These are phyloP conservation scores for Mola mola DNA, from an alignment of 2,113 vertebrate species.

Conservation along the genomic window DNA sequence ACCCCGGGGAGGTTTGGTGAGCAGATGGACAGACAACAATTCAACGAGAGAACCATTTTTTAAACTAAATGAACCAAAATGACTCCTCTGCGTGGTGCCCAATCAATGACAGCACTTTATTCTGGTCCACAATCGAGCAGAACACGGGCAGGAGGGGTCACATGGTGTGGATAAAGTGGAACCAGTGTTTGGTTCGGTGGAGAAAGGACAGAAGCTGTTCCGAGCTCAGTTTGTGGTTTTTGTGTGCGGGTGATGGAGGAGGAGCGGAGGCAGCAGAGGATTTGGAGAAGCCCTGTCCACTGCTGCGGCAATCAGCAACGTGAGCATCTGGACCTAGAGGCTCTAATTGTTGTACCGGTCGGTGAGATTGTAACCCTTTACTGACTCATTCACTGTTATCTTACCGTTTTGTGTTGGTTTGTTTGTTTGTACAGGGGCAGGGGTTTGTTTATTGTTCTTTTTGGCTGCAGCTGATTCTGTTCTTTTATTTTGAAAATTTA, in stretches of 20 bases:
- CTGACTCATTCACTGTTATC: background rate
- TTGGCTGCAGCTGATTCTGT: background rate
- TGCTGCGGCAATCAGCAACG: constrained; percentile 41
- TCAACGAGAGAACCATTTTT: background rate
- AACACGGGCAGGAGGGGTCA: constrained; percentile 28
- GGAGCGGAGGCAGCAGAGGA: constrained; percentile 27
- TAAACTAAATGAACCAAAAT: constrained; percentile 41
- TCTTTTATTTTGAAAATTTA: background rate
- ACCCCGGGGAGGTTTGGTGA: background rate
- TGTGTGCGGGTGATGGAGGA: constrained; percentile 32
- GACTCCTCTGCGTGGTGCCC: constrained; percentile 14
- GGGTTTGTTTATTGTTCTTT: background rate
- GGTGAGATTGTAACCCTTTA: constrained; percentile 36
- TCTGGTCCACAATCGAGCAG: constrained; percentile 42
- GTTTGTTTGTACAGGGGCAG: background rate
- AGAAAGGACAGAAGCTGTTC: background rate
- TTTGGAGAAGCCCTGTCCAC: constrained; percentile 33
- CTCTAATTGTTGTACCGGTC: constrained; percentile 72
- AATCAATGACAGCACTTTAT: constrained; percentile 62
- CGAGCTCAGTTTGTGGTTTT: background rate
- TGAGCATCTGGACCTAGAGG: constrained; percentile 57
- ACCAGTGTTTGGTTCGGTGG: constrained; percentile 1
- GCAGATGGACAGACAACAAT: background rate
- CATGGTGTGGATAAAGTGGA: constrained; percentile 15
- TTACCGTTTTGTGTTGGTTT: background rate